A percentile compares a stretch with the other conserved stretches of the same genome.
Conservation (phyloP, 2,113 vertebrate genomes). For the Gymnarchus niloticus region DNA sequence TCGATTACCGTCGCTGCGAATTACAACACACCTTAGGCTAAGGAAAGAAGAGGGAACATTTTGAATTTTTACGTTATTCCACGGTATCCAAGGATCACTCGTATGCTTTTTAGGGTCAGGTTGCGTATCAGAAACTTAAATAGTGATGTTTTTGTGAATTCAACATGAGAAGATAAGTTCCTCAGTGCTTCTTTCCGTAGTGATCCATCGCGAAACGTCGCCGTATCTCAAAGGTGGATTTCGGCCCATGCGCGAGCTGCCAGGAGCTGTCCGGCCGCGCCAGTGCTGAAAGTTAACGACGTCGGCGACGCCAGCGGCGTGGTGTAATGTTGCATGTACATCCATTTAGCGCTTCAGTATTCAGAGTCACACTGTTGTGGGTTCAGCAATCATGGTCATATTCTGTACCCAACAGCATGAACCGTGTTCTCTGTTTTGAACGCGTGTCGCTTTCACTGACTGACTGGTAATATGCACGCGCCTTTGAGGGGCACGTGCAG, state of each 20-base stretch:
- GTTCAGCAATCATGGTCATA: no score
- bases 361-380: no score
- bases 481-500: neutral
- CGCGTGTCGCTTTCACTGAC: neutral
- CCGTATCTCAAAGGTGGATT: neutral
- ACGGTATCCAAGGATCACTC: neutral
- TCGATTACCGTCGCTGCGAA: neutral
- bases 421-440: neutral
- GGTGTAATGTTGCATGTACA: neutral
- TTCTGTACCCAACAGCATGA: neutral
- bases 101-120: neutral
- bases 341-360: no score
- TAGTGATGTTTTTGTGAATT: neutral
- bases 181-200: neutral
- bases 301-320: neutral
- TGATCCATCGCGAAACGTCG: neutral
- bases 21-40: no score
- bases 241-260: neutral
- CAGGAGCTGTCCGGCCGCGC: neutral
- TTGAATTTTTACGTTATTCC: neutral
- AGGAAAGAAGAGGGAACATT: neutral
- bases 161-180: neutral
- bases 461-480: neutral
- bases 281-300: constrained; percentile 12
- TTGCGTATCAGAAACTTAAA: neutral